Evolutionary conservation across 23 tunicate species (phyloP).

Genomic region (Corella eumyota): DNA sequence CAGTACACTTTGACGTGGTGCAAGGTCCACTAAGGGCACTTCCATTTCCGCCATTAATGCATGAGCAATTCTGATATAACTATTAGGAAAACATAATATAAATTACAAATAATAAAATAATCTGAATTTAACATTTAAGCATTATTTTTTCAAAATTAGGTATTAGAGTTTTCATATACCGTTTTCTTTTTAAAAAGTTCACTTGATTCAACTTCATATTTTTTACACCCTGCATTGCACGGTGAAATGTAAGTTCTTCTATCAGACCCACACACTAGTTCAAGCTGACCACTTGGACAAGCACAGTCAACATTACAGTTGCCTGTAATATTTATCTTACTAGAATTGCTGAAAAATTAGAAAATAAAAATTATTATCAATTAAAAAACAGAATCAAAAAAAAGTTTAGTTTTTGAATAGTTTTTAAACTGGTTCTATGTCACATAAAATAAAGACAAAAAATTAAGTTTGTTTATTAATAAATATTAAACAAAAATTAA

Average conservation of each 20-base stretch:
- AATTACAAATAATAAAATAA: neutral
- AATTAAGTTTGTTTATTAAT: no score
- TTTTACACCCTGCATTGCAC: constrained; percentile 70
- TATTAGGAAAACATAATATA: constrained; percentile 14
- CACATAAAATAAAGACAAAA: no score
- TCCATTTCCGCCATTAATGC: constrained; percentile 19
- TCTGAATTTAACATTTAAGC: no score
- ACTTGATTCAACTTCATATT: no score
- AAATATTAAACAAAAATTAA: no score
- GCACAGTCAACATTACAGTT: constrained; percentile 39
- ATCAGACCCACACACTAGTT: constrained; percentile 38
- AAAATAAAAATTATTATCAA: neutral
- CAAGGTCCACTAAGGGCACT: constrained; percentile 44
- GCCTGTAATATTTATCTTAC: constrained; percentile 5
- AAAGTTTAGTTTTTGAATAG: no score
- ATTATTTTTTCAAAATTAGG: no score
- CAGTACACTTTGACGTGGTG: constrained; percentile 29
- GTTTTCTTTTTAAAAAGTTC: constrained; percentile 12
- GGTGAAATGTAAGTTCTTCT: constrained; percentile 58
- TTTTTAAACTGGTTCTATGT: no score
- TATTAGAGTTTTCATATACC: no score
- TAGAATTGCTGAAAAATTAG: constrained; percentile 2
- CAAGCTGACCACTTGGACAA: constrained; percentile 51
- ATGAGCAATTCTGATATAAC: constrained; percentile 59
- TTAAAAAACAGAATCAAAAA: neutral